phyloP scores from a whole-genome alignment of 1,140 invertebrate species.

The Battus philenor region DNA sequence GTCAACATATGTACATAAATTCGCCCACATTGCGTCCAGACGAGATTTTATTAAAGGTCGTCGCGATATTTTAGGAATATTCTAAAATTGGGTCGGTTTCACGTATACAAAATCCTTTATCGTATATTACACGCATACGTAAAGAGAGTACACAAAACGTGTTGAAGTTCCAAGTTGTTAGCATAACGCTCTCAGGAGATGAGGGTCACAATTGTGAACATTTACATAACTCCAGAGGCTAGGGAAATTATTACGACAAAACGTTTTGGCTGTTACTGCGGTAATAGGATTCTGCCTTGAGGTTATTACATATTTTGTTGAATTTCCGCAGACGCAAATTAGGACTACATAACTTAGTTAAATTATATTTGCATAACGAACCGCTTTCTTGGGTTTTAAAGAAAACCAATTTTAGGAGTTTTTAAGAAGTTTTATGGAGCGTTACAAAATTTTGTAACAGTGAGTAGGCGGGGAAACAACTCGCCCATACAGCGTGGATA shows the following conservation, averaged over 20 bases:
- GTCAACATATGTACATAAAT: no score
- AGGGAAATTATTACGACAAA: conserved; percentile 20
- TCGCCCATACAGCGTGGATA: no score
- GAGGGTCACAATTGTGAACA: conserved; percentile 28
- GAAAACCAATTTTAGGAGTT: no score
- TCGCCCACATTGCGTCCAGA: no score
- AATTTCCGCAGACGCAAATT: background rate
- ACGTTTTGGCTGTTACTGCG: conserved; percentile 13
- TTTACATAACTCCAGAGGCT: conserved; percentile 28
- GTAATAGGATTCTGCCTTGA: conserved; percentile 8
- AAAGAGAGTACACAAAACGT: conserved; percentile 8
- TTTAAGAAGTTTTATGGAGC: no score
- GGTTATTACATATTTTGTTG: background rate
- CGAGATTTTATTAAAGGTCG: conserved; percentile 9
- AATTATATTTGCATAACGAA: no score
- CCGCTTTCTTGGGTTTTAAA: no score
- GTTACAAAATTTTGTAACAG: no score
- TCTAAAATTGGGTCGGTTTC: conserved; percentile 16
- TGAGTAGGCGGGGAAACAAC: no score
- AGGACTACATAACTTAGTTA: background rate
- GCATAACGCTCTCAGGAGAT: conserved; percentile 25
- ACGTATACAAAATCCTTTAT: conserved; percentile 23
- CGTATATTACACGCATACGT: conserved; percentile 23
- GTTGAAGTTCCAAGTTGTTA: conserved; percentile 30
- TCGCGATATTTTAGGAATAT: conserved; percentile 5